Base-by-base conservation (phyloP, 2,113 vertebrate species). In the Carassius auratus region DNA sequence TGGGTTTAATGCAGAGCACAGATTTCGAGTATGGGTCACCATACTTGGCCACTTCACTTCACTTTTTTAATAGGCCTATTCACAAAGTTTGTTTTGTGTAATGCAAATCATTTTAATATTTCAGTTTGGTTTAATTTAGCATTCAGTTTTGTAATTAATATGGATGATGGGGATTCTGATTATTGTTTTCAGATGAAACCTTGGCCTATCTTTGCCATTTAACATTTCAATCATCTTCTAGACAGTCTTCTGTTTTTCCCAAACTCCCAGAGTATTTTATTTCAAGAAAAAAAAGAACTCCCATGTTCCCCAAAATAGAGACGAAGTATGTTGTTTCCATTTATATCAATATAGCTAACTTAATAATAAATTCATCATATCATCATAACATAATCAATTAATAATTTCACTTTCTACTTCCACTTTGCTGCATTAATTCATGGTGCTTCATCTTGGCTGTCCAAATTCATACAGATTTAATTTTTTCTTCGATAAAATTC, bases 401-500 rank as follows among this genome's bases (percentile, higher is more conserved):
- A 52, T 52, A 17, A 75, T 82, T 30, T 42, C 36, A 61, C 66
- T 86, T 81, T 76, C 85, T 23, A 64, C 78, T 86, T 76, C n/a
- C 74, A 23, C 73, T 69, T 69, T 71, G 57, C 19, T 48, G 80
- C 74, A 62, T 69, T 76, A 68, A 71, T 86, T 77, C 81, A 68
- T 48, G 50, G 38, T 73, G 50, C 76, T 23, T 50, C 45, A 36
- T 71, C 52, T 21, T 36, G 42, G 5, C 66, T 62, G 84, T 64
- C 50, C 48, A 68, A 33, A 59, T 68, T 84, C 19, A 64, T 73
- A 33, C 26, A n/a, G n/a, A 9, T 48, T 74, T 76, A 75, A 75
- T 88, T 86, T 61, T 88, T 55, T 88, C 83, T 87, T 68, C 57
- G 23, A 30, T 50, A 69, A 74, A 84, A 78, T 64, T 61, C 9